Base-by-base conservation (phyloP, 2,797 vertebrate species). In the Bufotes viridis region DNA sequence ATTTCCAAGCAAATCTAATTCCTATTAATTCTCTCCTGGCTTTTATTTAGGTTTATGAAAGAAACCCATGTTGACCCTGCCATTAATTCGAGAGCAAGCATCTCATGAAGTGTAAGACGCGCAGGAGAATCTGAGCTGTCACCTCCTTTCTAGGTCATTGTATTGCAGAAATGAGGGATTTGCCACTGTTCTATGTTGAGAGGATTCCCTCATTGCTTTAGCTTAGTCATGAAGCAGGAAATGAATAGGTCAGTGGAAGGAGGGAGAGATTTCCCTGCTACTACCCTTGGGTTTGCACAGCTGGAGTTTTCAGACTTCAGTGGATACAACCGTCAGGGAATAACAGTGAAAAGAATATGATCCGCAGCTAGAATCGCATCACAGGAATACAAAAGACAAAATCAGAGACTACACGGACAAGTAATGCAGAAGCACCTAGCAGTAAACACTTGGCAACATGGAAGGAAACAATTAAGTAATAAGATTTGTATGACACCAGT, bases 81-180 rank as follows among this genome's bases (percentile, higher is more conserved):
- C 67, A 85, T 67, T 85, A 75, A 89, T 89, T 88, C 22, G 57
- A 72, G 24, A 61, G 60, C 53, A 72, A 61, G 70, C 26, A 61
- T 74, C 78, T 84, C 55, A 53, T 58, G 12, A 17, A 80, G 63
- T 26, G 61, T 17, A 72, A 81, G 60, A 81, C 58, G 69, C 85
- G 29, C 51, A 9, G 75, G 29, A 76, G 70, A 70, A 76, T 86
- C 83, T 3, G 14, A 17, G 29, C 14, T 70, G 75, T 63, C 82
- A 72, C 75, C 87, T 76, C 72, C 18, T 67, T 85, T 81, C 83
- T 86, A 82, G 87, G 84, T 85, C 84, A 89, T 81, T 75, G 72
- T 81, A 53, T 61, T 86, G 22, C 24, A 53, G 60, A 81, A 61
- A 85, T 80, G 58, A 84, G 51, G 78, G 61, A 61, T 81, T 81